Evolutionary conservation across 1,140 invertebrate species (phyloP).

Genomic region (Geopemphigus sp.): DNA sequence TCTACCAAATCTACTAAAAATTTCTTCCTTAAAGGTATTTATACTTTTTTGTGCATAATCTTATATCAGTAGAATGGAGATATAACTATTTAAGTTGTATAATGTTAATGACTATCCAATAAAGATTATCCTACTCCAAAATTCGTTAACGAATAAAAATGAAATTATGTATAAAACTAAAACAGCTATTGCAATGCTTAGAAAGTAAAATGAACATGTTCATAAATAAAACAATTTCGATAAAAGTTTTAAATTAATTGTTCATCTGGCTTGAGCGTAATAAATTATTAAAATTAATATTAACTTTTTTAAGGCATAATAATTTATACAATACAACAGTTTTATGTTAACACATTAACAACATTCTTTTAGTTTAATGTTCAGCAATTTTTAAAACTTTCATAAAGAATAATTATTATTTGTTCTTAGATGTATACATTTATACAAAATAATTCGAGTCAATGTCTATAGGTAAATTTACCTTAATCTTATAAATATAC

Average conservation of each 20-base stretch:
- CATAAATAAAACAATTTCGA: not conserved
- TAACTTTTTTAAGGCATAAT: not conserved
- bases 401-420: not conserved
- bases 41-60: too few relatives aligned
- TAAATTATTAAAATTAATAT: slow-evolving; percentile 23
- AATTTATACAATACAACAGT: not conserved
- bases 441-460: not conserved
- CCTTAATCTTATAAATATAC: too few relatives aligned
- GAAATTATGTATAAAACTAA: too few relatives aligned
- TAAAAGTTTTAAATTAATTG: slow-evolving; percentile 2
- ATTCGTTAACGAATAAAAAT: too few relatives aligned
- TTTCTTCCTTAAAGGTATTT: too few relatives aligned
- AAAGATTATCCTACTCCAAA: too few relatives aligned
- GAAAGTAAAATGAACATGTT: not conserved
- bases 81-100: too few relatives aligned
- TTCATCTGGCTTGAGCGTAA: not conserved
- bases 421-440: not conserved
- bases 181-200: too few relatives aligned
- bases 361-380: not conserved
- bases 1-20: too few relatives aligned
- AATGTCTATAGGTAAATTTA: too few relatives aligned
- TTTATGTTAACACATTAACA: not conserved
- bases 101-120: too few relatives aligned
- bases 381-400: not conserved
- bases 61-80: too few relatives aligned